Evolutionary conservation across 2,888 invertebrate genomes (phyloP).

Genomic region (Parascotia fuliginaria): DNA sequence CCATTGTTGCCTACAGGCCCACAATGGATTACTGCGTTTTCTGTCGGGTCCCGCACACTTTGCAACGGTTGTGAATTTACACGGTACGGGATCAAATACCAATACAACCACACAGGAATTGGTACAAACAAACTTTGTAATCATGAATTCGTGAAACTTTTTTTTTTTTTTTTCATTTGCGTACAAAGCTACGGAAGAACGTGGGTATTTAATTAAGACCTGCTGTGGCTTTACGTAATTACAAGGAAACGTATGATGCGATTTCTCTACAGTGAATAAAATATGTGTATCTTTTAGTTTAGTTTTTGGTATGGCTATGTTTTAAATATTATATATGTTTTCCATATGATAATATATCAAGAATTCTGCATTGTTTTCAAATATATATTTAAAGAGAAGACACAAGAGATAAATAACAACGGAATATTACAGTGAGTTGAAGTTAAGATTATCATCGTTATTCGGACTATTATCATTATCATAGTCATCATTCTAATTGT

Average conservation of each 20-base stretch:
- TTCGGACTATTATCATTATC: too few species aligned
- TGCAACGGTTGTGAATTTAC: slow-evolving; percentile 49
- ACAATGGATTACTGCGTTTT: slow-evolving; percentile 63
- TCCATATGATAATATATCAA: too few species aligned
- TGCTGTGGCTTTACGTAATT: slow-evolving; percentile 21
- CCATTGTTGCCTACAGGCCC: slow-evolving; percentile 58
- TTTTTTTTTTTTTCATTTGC: slow-evolving; percentile 19
- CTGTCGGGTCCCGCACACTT: slow-evolving; percentile 43
- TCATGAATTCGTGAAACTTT: slow-evolving; percentile 4
- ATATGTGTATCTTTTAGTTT: neutral
- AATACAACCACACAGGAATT: slow-evolving; percentile 40
- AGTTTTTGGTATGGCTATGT: neutral
- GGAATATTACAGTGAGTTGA: too few species aligned
- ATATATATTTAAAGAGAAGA: too few species aligned
- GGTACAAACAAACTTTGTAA: slow-evolving; percentile 27
- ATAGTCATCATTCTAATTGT: too few species aligned
- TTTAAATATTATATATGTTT: neutral
- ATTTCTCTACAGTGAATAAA: slow-evolving; percentile 3
- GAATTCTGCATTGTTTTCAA: too few species aligned
- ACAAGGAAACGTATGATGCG: slow-evolving; percentile 7
- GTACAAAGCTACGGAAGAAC: slow-evolving; percentile 7
- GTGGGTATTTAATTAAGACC: slow-evolving; percentile 19
- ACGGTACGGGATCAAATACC: slow-evolving; percentile 49
- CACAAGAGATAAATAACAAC: too few species aligned
- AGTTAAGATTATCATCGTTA: too few species aligned